Percentiles rank a stretch among this genome's conserved stretches.
These are phyloP conservation scores for Cotesia congregata DNA, from an alignment of 2,888 invertebrate genomes.

Conservation along the genomic window DNA sequence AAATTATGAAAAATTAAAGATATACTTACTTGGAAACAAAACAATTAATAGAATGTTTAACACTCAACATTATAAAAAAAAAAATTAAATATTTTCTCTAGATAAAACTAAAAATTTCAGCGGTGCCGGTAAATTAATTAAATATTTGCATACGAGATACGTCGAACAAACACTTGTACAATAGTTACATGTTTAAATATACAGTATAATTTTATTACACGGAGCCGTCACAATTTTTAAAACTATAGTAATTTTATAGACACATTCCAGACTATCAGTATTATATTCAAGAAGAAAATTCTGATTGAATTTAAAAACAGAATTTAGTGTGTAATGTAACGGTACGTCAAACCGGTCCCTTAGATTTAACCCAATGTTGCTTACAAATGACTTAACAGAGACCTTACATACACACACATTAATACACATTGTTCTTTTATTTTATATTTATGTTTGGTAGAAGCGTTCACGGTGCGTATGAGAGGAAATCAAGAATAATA, in stretches of 20 bases:
- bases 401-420: neutral
- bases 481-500: neutral
- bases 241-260: neutral
- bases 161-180: neutral
- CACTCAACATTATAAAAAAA: neutral
- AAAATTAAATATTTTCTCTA: neutral
- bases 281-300: neutral
- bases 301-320: neutral
- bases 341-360: neutral
- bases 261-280: no score
- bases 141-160: neutral
- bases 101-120: neutral
- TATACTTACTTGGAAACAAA: neutral
- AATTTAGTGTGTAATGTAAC: neutral
- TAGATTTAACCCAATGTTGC: neutral
- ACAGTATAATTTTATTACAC: neutral
- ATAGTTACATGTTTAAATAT: neutral
- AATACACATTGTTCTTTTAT: neutral
- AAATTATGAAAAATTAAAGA: neutral
- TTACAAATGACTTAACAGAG: neutral
- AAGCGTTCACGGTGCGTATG: neutral
- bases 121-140: neutral
- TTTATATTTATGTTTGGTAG: neutral
- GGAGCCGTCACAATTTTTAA: neutral
- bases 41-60: neutral